These are phyloP conservation scores for Pteropus rufus DNA, from an alignment of 2,797 vertebrate species.

Conservation along the genomic window DNA sequence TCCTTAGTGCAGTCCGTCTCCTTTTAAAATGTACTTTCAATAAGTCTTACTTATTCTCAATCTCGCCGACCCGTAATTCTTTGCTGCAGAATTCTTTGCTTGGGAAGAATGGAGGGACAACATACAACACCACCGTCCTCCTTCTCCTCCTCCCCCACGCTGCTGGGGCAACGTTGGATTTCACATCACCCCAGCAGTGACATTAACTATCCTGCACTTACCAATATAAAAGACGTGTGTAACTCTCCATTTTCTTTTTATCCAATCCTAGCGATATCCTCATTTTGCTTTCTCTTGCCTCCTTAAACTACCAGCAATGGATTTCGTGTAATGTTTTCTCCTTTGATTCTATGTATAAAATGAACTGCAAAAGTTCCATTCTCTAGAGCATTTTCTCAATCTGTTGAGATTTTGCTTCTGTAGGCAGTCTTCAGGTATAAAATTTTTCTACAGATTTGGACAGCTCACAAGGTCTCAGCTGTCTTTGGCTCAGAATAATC, in stretches of 20 bases:
- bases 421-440: not conserved
- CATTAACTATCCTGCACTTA: not conserved
- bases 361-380: not conserved
- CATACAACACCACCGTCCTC: too few species aligned
- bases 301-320: not conserved
- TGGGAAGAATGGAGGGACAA: too few species aligned
- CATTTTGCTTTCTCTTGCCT: not conserved
- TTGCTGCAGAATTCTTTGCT: too few species aligned
- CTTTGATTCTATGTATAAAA: not conserved
- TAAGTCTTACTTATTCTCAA: too few species aligned
- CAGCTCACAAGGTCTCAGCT: too few species aligned
- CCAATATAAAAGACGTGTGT: not conserved
- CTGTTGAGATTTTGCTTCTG: not conserved
- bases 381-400: not conserved
- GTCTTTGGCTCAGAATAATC: too few species aligned
- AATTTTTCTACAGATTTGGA: not conserved
- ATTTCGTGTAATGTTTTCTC: not conserved
- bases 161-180: too few species aligned
- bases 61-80: too few species aligned
- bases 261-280: not conserved
- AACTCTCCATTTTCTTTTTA: not conserved
- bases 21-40: too few species aligned
- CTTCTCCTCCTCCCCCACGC: too few species aligned
- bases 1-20: too few species aligned
- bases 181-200: too few species aligned